Evolutionary conservation across 2,113 vertebrate genomes (phyloP), one percentile per base, ranked within the genome.

Genomic region (Embiotoca jacksoni): DNA sequence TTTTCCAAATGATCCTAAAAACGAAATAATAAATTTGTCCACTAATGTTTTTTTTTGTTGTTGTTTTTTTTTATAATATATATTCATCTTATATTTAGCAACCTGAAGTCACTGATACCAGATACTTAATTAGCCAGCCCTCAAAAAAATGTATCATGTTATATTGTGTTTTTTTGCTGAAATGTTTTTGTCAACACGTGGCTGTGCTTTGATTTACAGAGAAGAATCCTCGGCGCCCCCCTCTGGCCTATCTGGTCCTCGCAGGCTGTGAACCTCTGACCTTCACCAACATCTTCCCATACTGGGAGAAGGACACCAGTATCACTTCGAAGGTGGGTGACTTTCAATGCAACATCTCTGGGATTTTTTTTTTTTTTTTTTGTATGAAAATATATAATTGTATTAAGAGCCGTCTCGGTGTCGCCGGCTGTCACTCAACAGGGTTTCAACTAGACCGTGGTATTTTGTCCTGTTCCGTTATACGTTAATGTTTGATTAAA

Each of bases 261-360:
- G 94, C 94, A 57, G 95, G 94, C 70, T 91, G 85, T 16, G 95
- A 96, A 75, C 95, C 95, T 0, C 91, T 95, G 49, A 96, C 94
- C 3, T 96, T 96, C 82, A 95, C 94, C 50, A 96, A 95, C 88
- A 94, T 95, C 75, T 96, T 96, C 76, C 95, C 95, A 1, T 91
- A 92, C 83, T 96, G 95, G 95, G 90, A 94, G 81, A 93, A 84
- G 60, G 86, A 94, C 60, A 10, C 88, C 44, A 89, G 36, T 56
- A 32, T 92, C 33, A n/a, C 64, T 32, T 70, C 90, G 63, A 83
- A 89, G 91, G 95, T 94, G 57, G 5, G 52, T 47, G 3, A 44
- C 5, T n/a, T 39, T 3, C 53, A 6, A 39, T 47, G 36, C 11
- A 41, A 6, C 6, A 23, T 15, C 30, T 73, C 7, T 3, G 3